Base-by-base conservation (phyloP, 1,140 invertebrate species). In the Papilio glaucus region DNA sequence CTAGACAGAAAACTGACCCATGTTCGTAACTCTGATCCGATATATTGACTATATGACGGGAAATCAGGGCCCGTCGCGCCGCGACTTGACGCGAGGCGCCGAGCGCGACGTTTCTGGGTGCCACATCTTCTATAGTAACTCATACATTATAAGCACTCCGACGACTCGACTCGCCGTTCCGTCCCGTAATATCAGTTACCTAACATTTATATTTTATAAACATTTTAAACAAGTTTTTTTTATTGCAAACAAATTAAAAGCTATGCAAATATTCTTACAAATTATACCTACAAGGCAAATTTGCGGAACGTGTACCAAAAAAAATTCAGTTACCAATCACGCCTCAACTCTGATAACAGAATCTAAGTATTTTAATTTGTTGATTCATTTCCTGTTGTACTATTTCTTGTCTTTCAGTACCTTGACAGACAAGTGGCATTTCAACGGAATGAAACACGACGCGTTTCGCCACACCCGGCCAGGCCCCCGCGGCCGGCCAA, bases 381-480 rank as follows among this genome's bases (percentile, higher is more conserved):
- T 26, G 33, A 13, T 68, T 33, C 9, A 67, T 76, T 85, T 86
- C 85, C 83, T 85, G 78, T 77, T 82, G 71, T 53, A 42, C 76
- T 41, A 72, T 79, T 83, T 82, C 81, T 84, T 83, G 67, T 33
- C 29, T 2, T 75, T 73, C 73, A 63, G 76, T 69, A 83, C 74
- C 77, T 85, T 83, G 80, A 75, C 75, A 71, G 76, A 71, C 77
- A 18, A 75, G 71, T 76, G 75, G 76, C 79, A 79, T 82, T 86
- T 84, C 68, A 85, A 71, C 74, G 77, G 71, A 73, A 71, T 69
- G 65, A 77, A 74, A 71, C 73, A 68, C 69, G 78, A 78, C 83
- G 80, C 81, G 86, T 84, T 86, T 79, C 84, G 84, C 82, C 87
- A 89, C 89, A 91, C 89, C 87, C 87, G 77, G 86, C 85, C 89